phyloP scores from a whole-genome alignment of 1,140 invertebrate genomes.

The Phocides pigmalion region DNA sequence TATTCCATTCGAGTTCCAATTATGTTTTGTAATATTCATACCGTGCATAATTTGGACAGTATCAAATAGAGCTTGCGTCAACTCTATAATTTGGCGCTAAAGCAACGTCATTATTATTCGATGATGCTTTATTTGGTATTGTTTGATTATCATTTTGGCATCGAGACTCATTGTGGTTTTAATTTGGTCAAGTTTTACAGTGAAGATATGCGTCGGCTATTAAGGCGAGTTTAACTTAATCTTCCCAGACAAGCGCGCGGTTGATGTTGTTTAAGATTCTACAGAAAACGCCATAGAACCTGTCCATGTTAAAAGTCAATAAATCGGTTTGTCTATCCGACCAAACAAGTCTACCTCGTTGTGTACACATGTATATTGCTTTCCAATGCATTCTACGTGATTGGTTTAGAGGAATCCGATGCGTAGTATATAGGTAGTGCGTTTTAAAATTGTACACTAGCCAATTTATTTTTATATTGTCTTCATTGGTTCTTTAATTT shows the following conservation, averaged over 20 bases:
- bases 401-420: conserved; percentile 53
- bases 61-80: conserved; percentile 23
- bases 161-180: conserved; percentile 17
- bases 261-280: conserved; percentile 21
- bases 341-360: conserved; percentile 51
- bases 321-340: conserved; percentile 49
- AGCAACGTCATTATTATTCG: conserved; percentile 27
- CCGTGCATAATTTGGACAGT: conserved; percentile 21
- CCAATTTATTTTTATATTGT: conserved; percentile 2
- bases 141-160: conserved; percentile 45
- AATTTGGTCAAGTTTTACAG: conserved; percentile 5
- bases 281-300: conserved; percentile 46
- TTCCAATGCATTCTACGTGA: conserved; percentile 64
- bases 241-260: background rate
- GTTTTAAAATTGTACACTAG: conserved; percentile 23
- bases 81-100: conserved; percentile 22
- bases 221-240: no score
- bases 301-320: conserved; percentile 53
- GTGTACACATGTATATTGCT: conserved; percentile 39
- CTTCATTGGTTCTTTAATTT: background rate
- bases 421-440: conserved; percentile 4
- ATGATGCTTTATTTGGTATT: conserved; percentile 39
- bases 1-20: conserved; percentile 17
- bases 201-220: background rate
- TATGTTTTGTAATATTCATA: conserved; percentile 22